Evolutionary conservation across 2,113 vertebrate genomes (phyloP).

Genomic region (Patagioenas fasciata): DNA sequence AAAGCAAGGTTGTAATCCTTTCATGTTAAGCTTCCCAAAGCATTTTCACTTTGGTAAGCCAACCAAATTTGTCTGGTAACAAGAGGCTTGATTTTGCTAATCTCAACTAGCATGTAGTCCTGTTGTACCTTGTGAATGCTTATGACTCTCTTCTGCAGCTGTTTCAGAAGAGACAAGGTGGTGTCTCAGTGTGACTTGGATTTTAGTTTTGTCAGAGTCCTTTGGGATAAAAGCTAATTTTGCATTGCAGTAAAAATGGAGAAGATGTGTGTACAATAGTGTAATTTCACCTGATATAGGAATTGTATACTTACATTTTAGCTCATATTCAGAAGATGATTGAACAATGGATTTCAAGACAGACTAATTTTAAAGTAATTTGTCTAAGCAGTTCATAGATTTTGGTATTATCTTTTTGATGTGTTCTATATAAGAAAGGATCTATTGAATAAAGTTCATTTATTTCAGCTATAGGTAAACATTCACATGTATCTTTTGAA

Average conservation of each 20-base stretch:
- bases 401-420: background rate
- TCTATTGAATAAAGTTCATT: background rate
- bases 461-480: constrained; percentile 44
- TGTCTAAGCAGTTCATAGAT: background rate
- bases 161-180: background rate
- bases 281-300: background rate
- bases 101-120: background rate
- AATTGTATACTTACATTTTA: background rate
- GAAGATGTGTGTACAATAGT: background rate
- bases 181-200: background rate
- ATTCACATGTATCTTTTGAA: background rate
- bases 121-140: background rate
- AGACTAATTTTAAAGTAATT: background rate
- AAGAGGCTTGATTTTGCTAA: background rate
- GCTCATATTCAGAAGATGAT: background rate
- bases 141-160: background rate
- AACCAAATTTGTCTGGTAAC: background rate
- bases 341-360: background rate
- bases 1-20: background rate
- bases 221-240: background rate
- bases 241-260: background rate
- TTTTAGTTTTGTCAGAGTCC: background rate
- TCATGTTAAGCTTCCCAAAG: background rate
- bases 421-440: background rate
- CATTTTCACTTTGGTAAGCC: background rate